Evolutionary conservation across 2,797 vertebrate genomes (phyloP).

Genomic region (Lacerta agilis): DNA sequence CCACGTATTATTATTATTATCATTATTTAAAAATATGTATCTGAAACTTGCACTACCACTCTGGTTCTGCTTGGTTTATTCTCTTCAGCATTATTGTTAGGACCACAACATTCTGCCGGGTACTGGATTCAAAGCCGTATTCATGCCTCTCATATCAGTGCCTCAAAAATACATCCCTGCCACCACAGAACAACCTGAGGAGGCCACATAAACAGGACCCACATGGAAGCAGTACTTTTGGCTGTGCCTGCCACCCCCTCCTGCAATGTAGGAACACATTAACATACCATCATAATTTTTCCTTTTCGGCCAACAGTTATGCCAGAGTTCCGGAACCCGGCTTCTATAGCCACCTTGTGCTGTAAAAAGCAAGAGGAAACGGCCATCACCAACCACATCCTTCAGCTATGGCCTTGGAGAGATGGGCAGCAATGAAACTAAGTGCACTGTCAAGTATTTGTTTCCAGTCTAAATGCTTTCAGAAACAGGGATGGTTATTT

Average conservation of each 20-base stretch:
- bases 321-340: slow-evolving; percentile 95
- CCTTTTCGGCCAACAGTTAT: slow-evolving; percentile 89
- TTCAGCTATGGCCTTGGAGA: background rate
- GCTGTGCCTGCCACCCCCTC: background rate
- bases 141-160: too few species aligned
- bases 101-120: background rate
- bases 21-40: background rate
- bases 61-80: background rate
- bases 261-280: background rate
- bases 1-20: too few species aligned
- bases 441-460: background rate
- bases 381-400: background rate
- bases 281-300: slow-evolving; percentile 88
- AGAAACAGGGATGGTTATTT: background rate
- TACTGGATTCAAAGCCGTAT: background rate
- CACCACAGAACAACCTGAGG: background rate
- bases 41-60: too few species aligned
- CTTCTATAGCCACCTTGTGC: slow-evolving; percentile 87
- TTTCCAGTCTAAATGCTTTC: background rate
- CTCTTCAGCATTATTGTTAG: background rate
- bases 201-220: background rate
- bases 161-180: background rate
- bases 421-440: background rate
- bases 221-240: background rate
- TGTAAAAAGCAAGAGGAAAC: slow-evolving; percentile 67